Conservation (phyloP, 2,113 vertebrate species). For the Mastomys natalensis region DNA sequence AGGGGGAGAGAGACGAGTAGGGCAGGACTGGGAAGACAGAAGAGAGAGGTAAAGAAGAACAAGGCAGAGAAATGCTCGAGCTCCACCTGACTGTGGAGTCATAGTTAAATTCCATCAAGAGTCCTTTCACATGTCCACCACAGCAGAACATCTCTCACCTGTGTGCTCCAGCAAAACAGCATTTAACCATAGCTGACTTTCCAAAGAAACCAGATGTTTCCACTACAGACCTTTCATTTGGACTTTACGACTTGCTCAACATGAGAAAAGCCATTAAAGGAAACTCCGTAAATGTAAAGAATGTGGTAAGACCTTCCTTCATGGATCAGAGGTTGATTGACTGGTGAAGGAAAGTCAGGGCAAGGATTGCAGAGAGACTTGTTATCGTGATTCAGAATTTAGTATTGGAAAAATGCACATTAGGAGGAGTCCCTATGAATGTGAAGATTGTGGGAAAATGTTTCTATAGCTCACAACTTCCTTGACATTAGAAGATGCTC, state of each 20-base stretch:
- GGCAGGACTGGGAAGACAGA: no score
- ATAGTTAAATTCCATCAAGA: no score
- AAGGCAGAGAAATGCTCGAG: no score
- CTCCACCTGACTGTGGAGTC: no score
- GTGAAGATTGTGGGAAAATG: background rate
- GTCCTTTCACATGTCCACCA: no score
- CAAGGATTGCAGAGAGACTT: background rate
- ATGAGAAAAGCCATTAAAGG: background rate
- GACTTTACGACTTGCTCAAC: background rate
- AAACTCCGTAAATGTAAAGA: background rate
- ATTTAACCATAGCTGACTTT: no score
- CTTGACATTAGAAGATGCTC: conserved; percentile 38
- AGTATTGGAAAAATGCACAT: background rate
- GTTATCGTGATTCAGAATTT: background rate
- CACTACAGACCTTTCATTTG: background rate
- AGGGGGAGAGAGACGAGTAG: no score
- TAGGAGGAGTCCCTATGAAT: background rate
- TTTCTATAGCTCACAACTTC: conserved; percentile 65
- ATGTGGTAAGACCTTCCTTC: background rate
- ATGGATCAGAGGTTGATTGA: background rate
- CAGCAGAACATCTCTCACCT: no score
- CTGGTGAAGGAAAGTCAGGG: background rate
- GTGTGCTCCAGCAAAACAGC: no score
- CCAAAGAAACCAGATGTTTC: no score
- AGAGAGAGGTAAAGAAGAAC: no score